These are phyloP conservation scores for Penaeus vannamei DNA, from an alignment of 1,140 invertebrate species.

Conservation along the genomic window DNA sequence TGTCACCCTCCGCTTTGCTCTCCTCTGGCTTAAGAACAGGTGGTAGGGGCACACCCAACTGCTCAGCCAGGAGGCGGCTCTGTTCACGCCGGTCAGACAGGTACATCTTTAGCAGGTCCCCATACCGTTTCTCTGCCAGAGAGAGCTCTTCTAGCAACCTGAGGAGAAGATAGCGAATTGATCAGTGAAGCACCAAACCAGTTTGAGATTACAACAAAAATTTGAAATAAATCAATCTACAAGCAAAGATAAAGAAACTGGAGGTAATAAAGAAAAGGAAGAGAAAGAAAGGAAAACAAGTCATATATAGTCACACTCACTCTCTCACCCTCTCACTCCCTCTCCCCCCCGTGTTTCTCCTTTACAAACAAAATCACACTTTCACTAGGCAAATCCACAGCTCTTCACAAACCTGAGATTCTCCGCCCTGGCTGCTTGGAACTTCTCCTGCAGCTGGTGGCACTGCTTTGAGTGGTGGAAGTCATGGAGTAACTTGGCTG, in stretches of 20 bases:
- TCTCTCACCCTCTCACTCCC: too few relatives aligned
- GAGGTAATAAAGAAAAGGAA: too few relatives aligned
- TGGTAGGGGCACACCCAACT: constrained; percentile 68
- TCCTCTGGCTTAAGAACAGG: not conserved
- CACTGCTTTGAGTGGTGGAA: constrained; percentile 73
- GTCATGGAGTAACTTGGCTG: constrained; percentile 71
- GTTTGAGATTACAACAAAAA: not conserved
- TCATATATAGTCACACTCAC: too few relatives aligned
- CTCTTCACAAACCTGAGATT: constrained; percentile 73
- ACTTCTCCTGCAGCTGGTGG: constrained; percentile 73
- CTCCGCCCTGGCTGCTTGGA: constrained; percentile 74
- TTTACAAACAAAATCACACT: too few relatives aligned
- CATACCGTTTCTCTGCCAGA: constrained; percentile 82
- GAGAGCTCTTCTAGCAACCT: constrained; percentile 77
- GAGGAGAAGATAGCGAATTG: constrained; percentile 42
- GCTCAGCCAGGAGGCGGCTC: constrained; percentile 73
- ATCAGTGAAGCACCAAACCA: not conserved
- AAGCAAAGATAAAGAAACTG: too few relatives aligned
- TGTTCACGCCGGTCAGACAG: constrained; percentile 81
- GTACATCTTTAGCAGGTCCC: constrained; percentile 79
- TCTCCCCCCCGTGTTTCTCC: too few relatives aligned
- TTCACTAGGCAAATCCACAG: too few relatives aligned
- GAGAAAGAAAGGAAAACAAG: too few relatives aligned
- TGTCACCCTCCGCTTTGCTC: not conserved
- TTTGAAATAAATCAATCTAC: too few relatives aligned